Percentiles rank a stretch among this genome's conserved stretches.
Conservation (phyloP, 2,113 vertebrate species). For the Mormoops blainvillei region DNA sequence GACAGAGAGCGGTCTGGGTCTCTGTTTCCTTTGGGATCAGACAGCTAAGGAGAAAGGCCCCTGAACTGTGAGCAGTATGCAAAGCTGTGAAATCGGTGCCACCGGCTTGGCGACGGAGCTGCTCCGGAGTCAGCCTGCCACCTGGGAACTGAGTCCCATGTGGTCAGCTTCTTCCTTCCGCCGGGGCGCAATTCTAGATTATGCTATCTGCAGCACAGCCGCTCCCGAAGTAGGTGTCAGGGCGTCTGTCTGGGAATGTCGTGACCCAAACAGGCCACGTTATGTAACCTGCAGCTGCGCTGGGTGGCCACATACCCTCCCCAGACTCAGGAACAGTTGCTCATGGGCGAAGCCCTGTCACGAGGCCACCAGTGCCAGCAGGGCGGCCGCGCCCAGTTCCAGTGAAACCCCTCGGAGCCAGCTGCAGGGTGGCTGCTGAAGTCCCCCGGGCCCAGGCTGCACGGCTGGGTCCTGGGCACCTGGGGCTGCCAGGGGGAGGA, state of each 20-base stretch:
- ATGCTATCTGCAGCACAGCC: accelerated
- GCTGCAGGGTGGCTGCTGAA: background rate
- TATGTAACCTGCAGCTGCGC: conserved; percentile 26
- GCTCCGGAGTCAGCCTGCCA: background rate
- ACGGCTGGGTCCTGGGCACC: background rate
- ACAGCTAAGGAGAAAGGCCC: background rate
- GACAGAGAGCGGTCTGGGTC: background rate
- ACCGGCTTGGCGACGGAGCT: background rate
- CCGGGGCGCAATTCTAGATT: background rate
- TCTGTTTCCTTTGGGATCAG: background rate
- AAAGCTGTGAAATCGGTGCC: background rate
- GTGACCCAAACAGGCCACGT: background rate
- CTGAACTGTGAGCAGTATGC: background rate
- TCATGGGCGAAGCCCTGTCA: conserved; percentile 14
- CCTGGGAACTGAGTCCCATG: background rate
- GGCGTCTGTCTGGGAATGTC: background rate
- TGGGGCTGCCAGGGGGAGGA: accelerated
- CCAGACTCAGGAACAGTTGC: conserved; percentile 28
- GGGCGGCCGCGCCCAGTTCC: conserved; percentile 61
- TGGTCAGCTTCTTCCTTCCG: background rate
- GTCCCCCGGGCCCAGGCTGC: conserved; percentile 36
- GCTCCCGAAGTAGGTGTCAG: accelerated
- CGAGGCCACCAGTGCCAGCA: background rate
- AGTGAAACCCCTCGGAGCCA: conserved; percentile 58
- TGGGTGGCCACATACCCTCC: conserved; percentile 18